Evolutionary conservation across 2,888 invertebrate genomes (phyloP).

Genomic region (Sphaerophoria rueppellii): DNA sequence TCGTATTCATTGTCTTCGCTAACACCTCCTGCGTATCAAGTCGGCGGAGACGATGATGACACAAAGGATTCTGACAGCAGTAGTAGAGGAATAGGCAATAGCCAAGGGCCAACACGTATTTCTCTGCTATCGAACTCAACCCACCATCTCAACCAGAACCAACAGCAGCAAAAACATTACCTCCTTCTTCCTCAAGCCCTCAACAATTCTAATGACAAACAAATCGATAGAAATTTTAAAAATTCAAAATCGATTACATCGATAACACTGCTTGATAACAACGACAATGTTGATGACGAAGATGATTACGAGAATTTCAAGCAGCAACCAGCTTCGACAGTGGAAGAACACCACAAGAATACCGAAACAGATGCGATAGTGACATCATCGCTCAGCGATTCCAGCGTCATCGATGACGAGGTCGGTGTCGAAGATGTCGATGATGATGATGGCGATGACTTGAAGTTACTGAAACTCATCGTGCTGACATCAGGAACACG

Average conservation of each 20-base stretch:
- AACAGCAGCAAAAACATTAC: constrained; percentile 45
- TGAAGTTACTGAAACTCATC: constrained; percentile 38
- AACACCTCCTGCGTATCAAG: constrained; percentile 6
- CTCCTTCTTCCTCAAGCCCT: constrained; percentile 42
- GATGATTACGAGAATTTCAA: too few relatives aligned
- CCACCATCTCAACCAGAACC: constrained; percentile 44
- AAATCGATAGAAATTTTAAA: constrained; percentile 71
- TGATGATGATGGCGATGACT: constrained; percentile 11
- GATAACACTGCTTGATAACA: constrained; percentile 27
- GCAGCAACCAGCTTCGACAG: neutral
- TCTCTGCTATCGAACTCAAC: constrained; percentile 46
- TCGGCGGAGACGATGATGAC: constrained; percentile 12
- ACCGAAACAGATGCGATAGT: constrained; percentile 37
- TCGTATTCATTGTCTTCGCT: neutral
- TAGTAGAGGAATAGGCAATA: constrained; percentile 41
- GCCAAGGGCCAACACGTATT: constrained; percentile 69
- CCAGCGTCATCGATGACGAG: constrained; percentile 12
- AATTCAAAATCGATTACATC: constrained; percentile 70
- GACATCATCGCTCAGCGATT: constrained; percentile 34
- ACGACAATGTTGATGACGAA: neutral
- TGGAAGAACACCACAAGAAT: constrained; percentile 6
- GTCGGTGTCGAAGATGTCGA: neutral
- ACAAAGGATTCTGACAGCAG: constrained; percentile 25
- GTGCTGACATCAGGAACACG: constrained; percentile 35
- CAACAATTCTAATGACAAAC: constrained; percentile 65